Evolutionary conservation across 2,888 invertebrate genomes (phyloP).

Genomic region (Stenurella melanura): DNA sequence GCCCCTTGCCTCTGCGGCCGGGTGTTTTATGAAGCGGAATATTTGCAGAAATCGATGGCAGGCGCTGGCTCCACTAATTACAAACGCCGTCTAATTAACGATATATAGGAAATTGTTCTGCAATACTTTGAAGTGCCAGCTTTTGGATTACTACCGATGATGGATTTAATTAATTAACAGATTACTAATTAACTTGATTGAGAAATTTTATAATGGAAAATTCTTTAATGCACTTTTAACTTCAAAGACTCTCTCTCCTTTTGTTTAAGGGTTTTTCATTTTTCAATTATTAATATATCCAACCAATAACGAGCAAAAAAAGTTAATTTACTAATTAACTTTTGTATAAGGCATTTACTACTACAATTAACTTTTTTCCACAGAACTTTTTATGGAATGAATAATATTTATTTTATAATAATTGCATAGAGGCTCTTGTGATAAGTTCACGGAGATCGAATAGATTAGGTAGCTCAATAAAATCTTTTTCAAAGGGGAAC

Average conservation of each 20-base stretch:
- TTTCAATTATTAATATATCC: constrained; percentile 59
- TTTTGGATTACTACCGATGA: constrained; percentile 70
- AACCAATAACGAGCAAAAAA: constrained; percentile 54
- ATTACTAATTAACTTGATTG: constrained; percentile 72
- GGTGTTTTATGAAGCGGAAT: constrained; percentile 67
- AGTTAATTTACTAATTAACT: constrained; percentile 58
- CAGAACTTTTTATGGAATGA: constrained; percentile 35
- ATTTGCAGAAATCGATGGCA: constrained; percentile 71
- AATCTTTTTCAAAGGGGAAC: neutral
- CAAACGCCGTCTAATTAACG: constrained; percentile 73
- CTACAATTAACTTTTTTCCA: constrained; percentile 51
- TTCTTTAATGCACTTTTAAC: constrained; percentile 65
- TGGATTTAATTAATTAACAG: constrained; percentile 73
- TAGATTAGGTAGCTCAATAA: neutral
- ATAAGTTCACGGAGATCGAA: neutral
- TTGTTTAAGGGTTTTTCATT: constrained; percentile 56
- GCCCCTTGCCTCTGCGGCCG: constrained; percentile 42
- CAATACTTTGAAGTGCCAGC: constrained; percentile 72
- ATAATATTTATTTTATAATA: constrained; percentile 27
- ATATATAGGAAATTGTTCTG: constrained; percentile 73
- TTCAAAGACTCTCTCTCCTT: constrained; percentile 57
- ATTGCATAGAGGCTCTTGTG: neutral
- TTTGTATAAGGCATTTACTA: constrained; percentile 54
- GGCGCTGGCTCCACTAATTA: constrained; percentile 69
- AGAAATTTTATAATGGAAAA: constrained; percentile 67